These are phyloP conservation scores for Pecten maximus DNA, from an alignment of 2,888 invertebrate genomes.

Conservation along the genomic window DNA sequence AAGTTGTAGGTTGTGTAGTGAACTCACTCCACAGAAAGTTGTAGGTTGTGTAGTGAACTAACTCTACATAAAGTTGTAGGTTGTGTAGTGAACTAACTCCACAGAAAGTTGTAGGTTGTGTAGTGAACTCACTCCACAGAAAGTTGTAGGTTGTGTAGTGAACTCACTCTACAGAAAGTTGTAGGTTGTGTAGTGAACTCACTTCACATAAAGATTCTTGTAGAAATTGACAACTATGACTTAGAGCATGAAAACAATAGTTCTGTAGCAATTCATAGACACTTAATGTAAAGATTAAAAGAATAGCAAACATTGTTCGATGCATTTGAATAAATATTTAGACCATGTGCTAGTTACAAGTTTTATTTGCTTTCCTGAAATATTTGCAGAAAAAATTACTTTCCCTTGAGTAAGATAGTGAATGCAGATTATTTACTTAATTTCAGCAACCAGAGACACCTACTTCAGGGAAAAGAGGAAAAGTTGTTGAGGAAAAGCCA, in stretches of 20 bases:
- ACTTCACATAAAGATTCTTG: not conserved
- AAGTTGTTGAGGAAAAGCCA: constrained; percentile 85
- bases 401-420: not conserved
- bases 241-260: no score
- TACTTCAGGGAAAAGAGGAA: constrained; percentile 83
- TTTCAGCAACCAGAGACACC: constrained; percentile 83
- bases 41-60: no score
- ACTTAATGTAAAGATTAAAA: no score
- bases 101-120: not conserved
- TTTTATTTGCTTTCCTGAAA: not conserved
- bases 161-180: not conserved
- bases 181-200: not conserved
- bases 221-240: no score
- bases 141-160: not conserved
- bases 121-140: not conserved
- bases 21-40: no score
- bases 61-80: no score
- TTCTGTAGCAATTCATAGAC: no score
- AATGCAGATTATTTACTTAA: not conserved
- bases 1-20: not conserved
- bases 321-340: not conserved
- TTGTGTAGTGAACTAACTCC: not conserved
- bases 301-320: no score
- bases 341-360: not conserved
- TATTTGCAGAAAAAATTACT: not conserved